Evolutionary conservation across 2,797 vertebrate species (phyloP), one percentile per base, ranked within the genome.

Genomic region (Typhlichthys subterraneus): DNA sequence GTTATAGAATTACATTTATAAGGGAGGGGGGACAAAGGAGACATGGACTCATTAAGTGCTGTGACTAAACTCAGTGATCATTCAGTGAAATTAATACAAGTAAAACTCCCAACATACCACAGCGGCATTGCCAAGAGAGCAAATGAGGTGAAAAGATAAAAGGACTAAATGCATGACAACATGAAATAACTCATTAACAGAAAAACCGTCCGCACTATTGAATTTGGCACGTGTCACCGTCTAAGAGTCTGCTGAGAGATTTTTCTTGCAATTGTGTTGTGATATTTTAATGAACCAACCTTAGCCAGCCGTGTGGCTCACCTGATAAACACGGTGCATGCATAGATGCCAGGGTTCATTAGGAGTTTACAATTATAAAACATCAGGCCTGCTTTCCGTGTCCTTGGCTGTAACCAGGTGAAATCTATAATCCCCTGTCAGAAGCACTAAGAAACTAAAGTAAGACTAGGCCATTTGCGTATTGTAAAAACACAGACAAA

Each of bases 101-200:
- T 31, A 31, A 31, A 53, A 31, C 38, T 29, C 12, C 52, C 13
- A 5, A n/a, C 23, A 53, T 53, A 53, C 14, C 51, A 53, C 19
- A 9, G 12, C 11, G 23, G 51, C 17, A 53, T 53, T 23, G 19
- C 15, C 15, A 53, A 2, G 38, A 9, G 8, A 10, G 38, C 38
- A 42, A 42, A 38, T 38, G 38, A 31, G 12, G 12, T 4, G 52
- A 53, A 31, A 31, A 53, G 2, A 57, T 57, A 15, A 57, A 19
- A 45, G 42, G 5, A 8, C 15, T 38, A 4, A 17, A 19, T 57
- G 38, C 7, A 14, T 47, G 19, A 11, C 9, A 11, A 29, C 57
- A 59, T 46, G 38, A 12, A 57, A 19, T 31, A 12, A 50, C 2
- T 38, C 58, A 33, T 50, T 60, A 60, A 50, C 5, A 38, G 23